Conservation (phyloP, 2,113 vertebrate species). For the Montifringilla adamsi region DNA sequence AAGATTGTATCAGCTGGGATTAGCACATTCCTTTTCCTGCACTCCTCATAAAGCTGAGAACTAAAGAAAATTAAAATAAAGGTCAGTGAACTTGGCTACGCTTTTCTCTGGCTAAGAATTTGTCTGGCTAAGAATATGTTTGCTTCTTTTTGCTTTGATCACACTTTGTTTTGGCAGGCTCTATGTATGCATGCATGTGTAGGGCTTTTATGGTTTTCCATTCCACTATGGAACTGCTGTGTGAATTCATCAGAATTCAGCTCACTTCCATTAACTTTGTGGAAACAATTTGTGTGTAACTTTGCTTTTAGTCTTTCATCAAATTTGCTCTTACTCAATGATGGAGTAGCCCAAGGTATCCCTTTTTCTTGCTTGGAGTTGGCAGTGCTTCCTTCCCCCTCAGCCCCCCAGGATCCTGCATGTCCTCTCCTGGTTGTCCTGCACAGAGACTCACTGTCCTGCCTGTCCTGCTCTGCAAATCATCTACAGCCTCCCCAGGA, state of each 20-base stretch:
- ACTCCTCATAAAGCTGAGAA: constrained; percentile 51
- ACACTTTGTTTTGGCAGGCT: constrained; percentile 23
- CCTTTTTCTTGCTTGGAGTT: background rate
- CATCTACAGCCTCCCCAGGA: background rate
- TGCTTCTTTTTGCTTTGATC: constrained; percentile 9
- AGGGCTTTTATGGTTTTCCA: background rate
- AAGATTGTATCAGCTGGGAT: constrained; percentile 58
- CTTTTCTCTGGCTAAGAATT: constrained; percentile 47
- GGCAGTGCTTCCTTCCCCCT: background rate
- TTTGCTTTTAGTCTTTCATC: background rate
- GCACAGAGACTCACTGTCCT: background rate
- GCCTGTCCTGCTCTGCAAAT: accelerated
- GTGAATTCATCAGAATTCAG: background rate
- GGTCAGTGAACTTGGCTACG: constrained; percentile 40
- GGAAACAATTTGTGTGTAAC: background rate
- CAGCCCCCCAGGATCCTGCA: accelerated
- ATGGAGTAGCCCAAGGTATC: background rate
- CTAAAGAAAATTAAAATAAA: constrained; percentile 72
- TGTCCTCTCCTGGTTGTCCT: background rate
- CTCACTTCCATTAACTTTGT: background rate
- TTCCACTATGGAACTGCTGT: background rate
- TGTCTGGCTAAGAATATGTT: constrained; percentile 52
- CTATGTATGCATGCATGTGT: background rate
- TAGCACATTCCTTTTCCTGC: constrained; percentile 68
- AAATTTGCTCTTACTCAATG: background rate